Conservation (phyloP, 2,888 invertebrate species). For the Molorchus minor region DNA sequence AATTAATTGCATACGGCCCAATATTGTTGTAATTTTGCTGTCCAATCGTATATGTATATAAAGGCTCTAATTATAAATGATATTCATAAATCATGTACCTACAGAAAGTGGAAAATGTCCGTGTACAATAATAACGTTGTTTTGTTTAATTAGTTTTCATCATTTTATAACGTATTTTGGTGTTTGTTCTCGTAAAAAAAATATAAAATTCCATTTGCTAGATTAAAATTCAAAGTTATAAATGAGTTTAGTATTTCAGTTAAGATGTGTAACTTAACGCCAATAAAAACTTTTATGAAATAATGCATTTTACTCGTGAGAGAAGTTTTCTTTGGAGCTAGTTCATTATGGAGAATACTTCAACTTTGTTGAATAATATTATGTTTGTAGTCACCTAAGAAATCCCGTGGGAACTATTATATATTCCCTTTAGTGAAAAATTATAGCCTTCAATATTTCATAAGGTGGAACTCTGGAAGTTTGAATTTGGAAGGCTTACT, state of each 20-base stretch:
- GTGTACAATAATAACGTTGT: too few relatives aligned
- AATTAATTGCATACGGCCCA: too few relatives aligned
- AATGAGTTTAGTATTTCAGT: slow-evolving; percentile 24
- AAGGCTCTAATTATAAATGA: too few relatives aligned
- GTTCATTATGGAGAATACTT: slow-evolving; percentile 43
- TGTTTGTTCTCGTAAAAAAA: neutral
- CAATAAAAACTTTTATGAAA: slow-evolving; percentile 38
- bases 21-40: too few relatives aligned
- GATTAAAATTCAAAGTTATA: slow-evolving; percentile 13
- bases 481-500: slow-evolving; percentile 28
- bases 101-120: too few relatives aligned
- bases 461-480: slow-evolving; percentile 27
- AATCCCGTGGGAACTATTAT: slow-evolving; percentile 41
- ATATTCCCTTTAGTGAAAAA: slow-evolving; percentile 39
- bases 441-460: slow-evolving; percentile 37
- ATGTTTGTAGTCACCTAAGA: slow-evolving; percentile 40
- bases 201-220: neutral
- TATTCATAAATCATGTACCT: too few relatives aligned
- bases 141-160: too few relatives aligned
- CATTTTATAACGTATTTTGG: neutral
- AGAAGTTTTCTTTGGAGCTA: slow-evolving; percentile 36
- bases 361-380: slow-evolving; percentile 44
- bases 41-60: too few relatives aligned
- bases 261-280: slow-evolving; percentile 29
- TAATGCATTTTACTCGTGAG: slow-evolving; percentile 39